Percentiles rank a stretch among this genome's conserved stretches.
These are phyloP conservation scores for Fregata magnificens DNA, from an alignment of 2,113 vertebrate genomes.

Conservation along the genomic window DNA sequence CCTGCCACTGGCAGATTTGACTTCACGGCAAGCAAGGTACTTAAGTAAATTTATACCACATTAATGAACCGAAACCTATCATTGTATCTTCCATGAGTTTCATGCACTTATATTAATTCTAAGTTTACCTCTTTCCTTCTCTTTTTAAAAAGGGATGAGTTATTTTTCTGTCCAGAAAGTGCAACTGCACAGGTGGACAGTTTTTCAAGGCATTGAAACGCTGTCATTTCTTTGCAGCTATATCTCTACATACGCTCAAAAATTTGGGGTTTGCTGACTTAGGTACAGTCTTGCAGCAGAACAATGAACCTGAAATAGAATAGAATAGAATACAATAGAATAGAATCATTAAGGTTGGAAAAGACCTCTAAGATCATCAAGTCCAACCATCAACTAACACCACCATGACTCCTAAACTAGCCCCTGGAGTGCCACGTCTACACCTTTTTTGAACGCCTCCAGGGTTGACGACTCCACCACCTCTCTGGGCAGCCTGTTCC, in stretches of 20 bases:
- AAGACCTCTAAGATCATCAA: too few species aligned
- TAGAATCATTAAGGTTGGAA: too few species aligned
- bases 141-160: neutral
- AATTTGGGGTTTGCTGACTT: neutral
- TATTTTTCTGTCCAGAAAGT: neutral
- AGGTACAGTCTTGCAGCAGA: neutral
- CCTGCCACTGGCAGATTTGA: neutral
- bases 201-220: neutral
- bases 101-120: neutral
- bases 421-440: too few species aligned
- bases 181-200: neutral
- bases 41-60: neutral
- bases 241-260: neutral
- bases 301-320: neutral
- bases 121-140: neutral
- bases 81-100: fast-evolving
- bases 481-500: too few species aligned
- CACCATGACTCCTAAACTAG: too few species aligned
- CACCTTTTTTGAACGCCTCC: too few species aligned
- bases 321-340: too few species aligned
- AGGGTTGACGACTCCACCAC: too few species aligned
- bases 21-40: neutral
- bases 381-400: too few species aligned
- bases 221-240: neutral
- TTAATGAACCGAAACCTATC: neutral